Evolutionary conservation across 2,113 vertebrate genomes (phyloP).

Genomic region (Dascyllus trimaculatus): DNA sequence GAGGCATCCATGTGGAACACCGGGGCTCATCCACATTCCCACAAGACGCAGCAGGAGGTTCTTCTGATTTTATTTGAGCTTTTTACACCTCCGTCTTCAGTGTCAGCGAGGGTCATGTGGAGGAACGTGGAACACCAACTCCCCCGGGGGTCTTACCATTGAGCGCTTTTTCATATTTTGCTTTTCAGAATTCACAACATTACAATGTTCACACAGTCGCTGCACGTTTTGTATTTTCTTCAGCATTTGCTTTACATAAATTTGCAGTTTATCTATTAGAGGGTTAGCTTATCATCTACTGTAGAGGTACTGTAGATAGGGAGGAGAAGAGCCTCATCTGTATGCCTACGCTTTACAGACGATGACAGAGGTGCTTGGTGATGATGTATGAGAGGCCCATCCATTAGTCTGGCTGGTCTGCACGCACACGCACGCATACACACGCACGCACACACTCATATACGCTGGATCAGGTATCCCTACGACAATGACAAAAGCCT

Average conservation of each 20-base stretch:
- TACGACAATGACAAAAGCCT: conserved; percentile 63
- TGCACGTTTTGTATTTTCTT: too few relatives aligned
- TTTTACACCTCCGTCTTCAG: not conserved
- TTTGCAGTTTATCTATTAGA: too few relatives aligned
- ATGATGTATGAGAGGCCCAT: conserved; percentile 69
- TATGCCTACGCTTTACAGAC: not conserved
- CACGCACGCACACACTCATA: conserved; percentile 26
- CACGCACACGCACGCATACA: conserved; percentile 25
- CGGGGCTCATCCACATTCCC: conserved; percentile 41
- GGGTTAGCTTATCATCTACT: too few relatives aligned
- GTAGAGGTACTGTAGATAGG: not conserved
- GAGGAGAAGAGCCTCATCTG: conserved; percentile 10
- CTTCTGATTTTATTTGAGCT: conserved; percentile 10
- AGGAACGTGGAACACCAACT: not conserved
- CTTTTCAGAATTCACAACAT: too few relatives aligned
- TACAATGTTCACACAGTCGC: too few relatives aligned
- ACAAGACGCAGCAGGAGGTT: conserved; percentile 26
- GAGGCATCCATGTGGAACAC: conserved; percentile 58
- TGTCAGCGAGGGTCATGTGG: not conserved
- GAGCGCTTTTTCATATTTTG: too few relatives aligned
- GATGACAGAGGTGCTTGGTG: conserved; percentile 43
- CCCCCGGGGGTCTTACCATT: not conserved
- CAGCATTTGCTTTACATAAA: too few relatives aligned
- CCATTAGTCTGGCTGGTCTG: conserved; percentile 46
- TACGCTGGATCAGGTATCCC: conserved; percentile 63